phyloP scores from a whole-genome alignment of 2,888 invertebrate species.

The Macropis europaea region DNA sequence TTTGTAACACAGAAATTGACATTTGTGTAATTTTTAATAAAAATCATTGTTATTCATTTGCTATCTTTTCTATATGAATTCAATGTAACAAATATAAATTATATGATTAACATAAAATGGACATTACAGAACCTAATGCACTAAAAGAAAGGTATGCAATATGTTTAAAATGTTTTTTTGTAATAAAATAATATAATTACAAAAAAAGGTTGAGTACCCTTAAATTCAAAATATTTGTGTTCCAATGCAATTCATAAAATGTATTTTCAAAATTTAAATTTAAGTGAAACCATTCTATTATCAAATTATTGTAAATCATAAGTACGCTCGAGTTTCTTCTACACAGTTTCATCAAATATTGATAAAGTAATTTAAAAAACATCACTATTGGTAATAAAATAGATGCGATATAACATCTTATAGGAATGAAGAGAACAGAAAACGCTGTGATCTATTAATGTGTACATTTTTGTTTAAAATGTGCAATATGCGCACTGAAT shows the following conservation, averaged over 20 bases:
- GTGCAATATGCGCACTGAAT: not conserved
- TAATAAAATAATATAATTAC: conserved; percentile 37
- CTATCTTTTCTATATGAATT: not conserved
- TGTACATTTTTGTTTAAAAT: conserved; percentile 11
- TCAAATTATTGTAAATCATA: not conserved
- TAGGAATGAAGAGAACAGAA: not conserved
- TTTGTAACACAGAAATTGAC: not conserved
- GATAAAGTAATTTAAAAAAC: not conserved
- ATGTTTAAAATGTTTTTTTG: conserved; percentile 39
- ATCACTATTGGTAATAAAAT: conserved; percentile 1
- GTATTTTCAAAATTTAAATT: not conserved
- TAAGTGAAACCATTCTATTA: not conserved
- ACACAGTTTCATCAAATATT: not conserved
- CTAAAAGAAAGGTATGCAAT: conserved; percentile 15
- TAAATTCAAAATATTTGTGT: not conserved
- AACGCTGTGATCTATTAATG: not conserved
- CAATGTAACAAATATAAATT: conserved; percentile 14
- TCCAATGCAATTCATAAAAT: not conserved
- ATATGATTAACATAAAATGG: conserved; percentile 10
- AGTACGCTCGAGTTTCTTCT: not conserved
- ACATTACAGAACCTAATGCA: not conserved
- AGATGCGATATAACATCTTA: not conserved
- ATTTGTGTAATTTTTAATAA: not conserved
- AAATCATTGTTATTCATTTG: not conserved
- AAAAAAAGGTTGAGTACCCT: conserved; percentile 5